phyloP scores from a whole-genome alignment of 2,797 vertebrate genomes.

The Orestias chungarensis region DNA sequence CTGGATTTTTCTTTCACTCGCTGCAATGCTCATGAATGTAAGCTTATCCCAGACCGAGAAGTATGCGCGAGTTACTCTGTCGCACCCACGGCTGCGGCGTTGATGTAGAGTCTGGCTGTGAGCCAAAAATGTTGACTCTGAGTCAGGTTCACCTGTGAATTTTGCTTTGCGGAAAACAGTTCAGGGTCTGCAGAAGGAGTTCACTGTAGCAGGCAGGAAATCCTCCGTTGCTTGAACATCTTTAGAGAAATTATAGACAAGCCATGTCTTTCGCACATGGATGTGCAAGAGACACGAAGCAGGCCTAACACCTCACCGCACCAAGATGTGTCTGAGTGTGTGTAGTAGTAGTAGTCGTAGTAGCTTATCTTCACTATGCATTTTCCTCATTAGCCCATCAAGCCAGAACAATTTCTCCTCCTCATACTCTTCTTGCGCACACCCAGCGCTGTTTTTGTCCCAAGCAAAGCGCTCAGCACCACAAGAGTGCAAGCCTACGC shows the following conservation, averaged over 20 bases:
- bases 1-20: slow-evolving; percentile 41
- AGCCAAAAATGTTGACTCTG: slow-evolving; percentile 56
- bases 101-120: slow-evolving; percentile 52
- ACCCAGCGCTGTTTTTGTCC: slow-evolving; percentile 23
- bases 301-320: slow-evolving; percentile 71
- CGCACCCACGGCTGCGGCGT: slow-evolving; percentile 67
- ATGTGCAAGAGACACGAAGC: slow-evolving; percentile 58
- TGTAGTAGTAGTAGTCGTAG: slow-evolving; percentile 20
- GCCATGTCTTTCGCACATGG: slow-evolving; percentile 56
- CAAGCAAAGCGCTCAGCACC: slow-evolving; percentile 37
- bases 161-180: slow-evolving; percentile 62
- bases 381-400: slow-evolving; percentile 21
- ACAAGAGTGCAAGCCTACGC: slow-evolving; percentile 48
- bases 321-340: slow-evolving; percentile 41
- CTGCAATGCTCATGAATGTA: slow-evolving; percentile 31
- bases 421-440: too few relatives aligned
- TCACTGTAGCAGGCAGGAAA: slow-evolving; percentile 69
- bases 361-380: slow-evolving; percentile 42
- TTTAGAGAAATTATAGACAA: slow-evolving; percentile 48
- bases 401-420: background rate
- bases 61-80: slow-evolving; percentile 60
- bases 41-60: slow-evolving; percentile 18
- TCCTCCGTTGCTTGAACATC: slow-evolving; percentile 66
- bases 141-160: slow-evolving; percentile 71
- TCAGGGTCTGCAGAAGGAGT: slow-evolving; percentile 43